These are phyloP conservation scores for Manis crassicaudata DNA, from an alignment of 2,797 vertebrate species.

Conservation along the genomic window DNA sequence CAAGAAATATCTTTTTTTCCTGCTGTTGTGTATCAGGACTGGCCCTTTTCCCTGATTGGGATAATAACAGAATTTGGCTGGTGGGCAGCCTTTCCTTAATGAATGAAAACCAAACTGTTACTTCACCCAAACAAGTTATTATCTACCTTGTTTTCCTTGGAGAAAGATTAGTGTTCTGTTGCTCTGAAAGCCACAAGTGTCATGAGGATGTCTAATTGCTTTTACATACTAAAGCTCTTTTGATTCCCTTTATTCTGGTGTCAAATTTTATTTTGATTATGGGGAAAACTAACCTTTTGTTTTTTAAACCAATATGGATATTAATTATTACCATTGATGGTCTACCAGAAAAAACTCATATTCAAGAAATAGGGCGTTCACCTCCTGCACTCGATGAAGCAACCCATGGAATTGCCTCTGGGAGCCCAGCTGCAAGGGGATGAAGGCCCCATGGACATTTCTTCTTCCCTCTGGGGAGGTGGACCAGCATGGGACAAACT, in stretches of 20 bases:
- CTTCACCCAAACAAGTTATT: background rate
- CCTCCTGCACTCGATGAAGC: background rate
- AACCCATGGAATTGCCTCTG: background rate
- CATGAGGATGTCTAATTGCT: background rate
- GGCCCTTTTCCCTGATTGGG: constrained; percentile 19
- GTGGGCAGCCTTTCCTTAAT: constrained; percentile 43
- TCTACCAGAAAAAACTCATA: background rate
- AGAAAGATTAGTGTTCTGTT: background rate
- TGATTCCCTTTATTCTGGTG: constrained; percentile 1
- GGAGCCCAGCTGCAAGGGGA: background rate
- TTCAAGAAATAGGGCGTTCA: background rate
- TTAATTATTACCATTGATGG: constrained; percentile 23
- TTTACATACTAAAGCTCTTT: background rate
- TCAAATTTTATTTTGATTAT: constrained; percentile 29
- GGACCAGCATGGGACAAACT: background rate
- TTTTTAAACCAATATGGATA: background rate
- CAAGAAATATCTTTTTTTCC: background rate
- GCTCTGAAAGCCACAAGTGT: constrained; percentile 35
- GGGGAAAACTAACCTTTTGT: background rate
- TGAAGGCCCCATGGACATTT: background rate
- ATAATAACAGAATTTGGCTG: constrained; percentile 22
- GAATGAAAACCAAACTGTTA: background rate
- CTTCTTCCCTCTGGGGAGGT: background rate
- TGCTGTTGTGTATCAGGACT: background rate
- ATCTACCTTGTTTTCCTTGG: background rate